Evolutionary conservation across 2,797 vertebrate species (phyloP).

Genomic region (Tolypeutes matacus): DNA sequence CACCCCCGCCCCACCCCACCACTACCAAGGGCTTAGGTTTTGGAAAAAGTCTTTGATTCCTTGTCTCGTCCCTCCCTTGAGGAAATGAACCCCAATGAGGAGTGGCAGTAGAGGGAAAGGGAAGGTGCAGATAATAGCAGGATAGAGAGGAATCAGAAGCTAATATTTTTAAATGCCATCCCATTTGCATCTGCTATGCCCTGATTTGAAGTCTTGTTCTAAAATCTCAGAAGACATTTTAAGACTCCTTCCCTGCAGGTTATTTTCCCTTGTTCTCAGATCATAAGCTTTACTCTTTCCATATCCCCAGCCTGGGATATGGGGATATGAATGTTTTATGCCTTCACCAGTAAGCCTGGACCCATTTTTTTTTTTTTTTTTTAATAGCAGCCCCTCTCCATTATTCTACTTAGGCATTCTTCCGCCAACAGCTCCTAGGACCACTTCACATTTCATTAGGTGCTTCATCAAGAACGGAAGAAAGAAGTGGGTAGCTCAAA

Average conservation of each 20-base stretch:
- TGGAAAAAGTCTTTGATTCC: neutral
- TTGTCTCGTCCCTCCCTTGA: neutral
- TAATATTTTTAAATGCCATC: constrained; percentile 33
- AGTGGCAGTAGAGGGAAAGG: neutral
- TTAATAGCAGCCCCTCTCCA: neutral
- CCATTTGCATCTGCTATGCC: neutral
- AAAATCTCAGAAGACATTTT: constrained; percentile 40
- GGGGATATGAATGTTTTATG: neutral
- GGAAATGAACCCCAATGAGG: neutral
- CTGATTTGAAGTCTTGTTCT: constrained; percentile 38
- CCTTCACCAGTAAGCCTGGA: neutral
- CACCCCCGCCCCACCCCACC: too few species aligned
- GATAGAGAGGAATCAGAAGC: neutral
- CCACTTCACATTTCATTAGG: constrained; percentile 79
- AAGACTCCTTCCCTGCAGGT: neutral
- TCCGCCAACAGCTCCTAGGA: constrained; percentile 56
- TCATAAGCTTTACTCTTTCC: neutral
- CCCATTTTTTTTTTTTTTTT: neutral
- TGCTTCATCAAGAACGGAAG: constrained; percentile 64
- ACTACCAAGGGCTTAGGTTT: neutral
- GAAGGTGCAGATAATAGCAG: neutral
- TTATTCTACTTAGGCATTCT: constrained; percentile 29
- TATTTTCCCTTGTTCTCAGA: neutral
- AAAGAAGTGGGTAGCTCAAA: constrained; percentile 64
- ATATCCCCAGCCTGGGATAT: neutral